Percentiles rank a stretch among this genome's conserved stretches.
Evolutionary conservation across 2,797 vertebrate species (phyloP).

Genomic region (Sebastes kiyomatsui): DNA sequence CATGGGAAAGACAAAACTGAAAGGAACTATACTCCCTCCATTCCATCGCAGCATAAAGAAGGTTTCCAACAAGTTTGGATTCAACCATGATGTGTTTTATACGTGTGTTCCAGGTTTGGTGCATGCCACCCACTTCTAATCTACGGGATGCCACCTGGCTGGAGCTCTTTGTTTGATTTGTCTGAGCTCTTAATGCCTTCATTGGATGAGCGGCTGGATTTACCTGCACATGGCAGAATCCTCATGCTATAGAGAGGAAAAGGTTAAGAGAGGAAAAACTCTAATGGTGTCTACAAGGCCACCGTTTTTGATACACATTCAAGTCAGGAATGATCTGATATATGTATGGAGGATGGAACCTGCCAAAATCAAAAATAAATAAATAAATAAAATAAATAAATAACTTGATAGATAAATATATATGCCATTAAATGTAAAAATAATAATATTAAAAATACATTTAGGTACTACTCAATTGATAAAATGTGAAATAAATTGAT

Average conservation of each 20-base stretch:
- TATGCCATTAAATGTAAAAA: too few species aligned
- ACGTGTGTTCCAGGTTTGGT: neutral
- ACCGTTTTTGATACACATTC: neutral
- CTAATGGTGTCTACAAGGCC: neutral
- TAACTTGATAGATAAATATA: too few species aligned
- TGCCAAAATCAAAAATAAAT: too few species aligned
- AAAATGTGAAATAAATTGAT: too few species aligned
- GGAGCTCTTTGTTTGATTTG: conserved; percentile 59
- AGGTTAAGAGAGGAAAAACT: neutral
- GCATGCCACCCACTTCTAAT: conserved; percentile 25
- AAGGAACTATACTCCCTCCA: neutral
- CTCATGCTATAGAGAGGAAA: conserved; percentile 17
- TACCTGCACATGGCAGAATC: conserved; percentile 62
- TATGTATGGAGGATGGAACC: neutral
- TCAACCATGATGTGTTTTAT: neutral
- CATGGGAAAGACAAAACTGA: conserved; percentile 5
- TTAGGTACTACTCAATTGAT: too few species aligned
- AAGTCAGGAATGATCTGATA: neutral
- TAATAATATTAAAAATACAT: too few species aligned
- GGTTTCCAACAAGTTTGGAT: neutral
- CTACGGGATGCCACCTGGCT: conserved; percentile 38
- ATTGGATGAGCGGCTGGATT: conserved; percentile 70
- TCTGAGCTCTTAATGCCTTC: conserved; percentile 73
- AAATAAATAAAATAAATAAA: too few species aligned
- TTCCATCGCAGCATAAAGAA: neutral